These are phyloP conservation scores for Sciurus niger DNA, from an alignment of 2,113 vertebrate genomes.

Conservation along the genomic window DNA sequence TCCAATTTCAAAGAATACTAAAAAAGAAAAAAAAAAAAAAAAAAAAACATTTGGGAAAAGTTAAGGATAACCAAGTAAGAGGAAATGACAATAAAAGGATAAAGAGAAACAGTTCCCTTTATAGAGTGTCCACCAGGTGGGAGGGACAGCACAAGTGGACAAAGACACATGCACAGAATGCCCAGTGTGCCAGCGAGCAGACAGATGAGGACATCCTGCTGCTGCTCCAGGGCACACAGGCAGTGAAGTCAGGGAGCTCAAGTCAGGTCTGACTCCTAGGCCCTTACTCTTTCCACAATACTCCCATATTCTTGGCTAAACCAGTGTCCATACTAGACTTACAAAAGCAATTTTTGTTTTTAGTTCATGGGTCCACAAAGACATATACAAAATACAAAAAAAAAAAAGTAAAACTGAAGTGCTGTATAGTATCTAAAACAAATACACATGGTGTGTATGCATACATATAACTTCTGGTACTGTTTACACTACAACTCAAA, in stretches of 20 bases:
- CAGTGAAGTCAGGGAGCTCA: background rate
- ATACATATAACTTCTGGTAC: background rate
- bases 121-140: background rate
- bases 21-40: slow-evolving; percentile 49
- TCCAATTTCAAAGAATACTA: slow-evolving; percentile 99
- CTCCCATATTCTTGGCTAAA: background rate
- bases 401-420: background rate
- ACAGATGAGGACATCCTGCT: background rate
- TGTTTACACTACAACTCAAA: background rate
- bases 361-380: background rate
- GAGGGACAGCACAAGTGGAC: background rate
- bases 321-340: background rate
- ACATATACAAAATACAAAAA: background rate
- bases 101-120: background rate
- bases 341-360: background rate
- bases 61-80: background rate
- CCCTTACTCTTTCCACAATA: background rate
- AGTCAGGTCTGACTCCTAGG: background rate
- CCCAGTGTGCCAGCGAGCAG: background rate
- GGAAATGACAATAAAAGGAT: background rate
- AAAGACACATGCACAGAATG: background rate
- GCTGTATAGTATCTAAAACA: background rate
- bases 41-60: slow-evolving; percentile 53
- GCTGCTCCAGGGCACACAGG: no score
- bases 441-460: rapidly evolving